Conservation (phyloP, 2,888 invertebrate genomes). For the Eupsilia transversa region DNA sequence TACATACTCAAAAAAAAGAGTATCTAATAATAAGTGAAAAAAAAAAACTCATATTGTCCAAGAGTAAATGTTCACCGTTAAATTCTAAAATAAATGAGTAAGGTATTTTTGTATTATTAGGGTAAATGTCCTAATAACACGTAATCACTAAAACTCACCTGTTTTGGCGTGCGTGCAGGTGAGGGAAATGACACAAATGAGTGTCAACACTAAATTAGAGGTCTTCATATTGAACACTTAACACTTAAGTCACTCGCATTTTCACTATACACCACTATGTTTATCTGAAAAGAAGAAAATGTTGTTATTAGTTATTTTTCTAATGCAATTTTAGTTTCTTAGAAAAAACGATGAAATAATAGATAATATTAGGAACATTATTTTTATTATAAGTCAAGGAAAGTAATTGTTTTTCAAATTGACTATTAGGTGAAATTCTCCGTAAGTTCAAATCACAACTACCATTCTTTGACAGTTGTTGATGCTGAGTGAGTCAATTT, state of each 20-base stretch:
- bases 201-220: slow-evolving; percentile 83
- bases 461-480: background rate
- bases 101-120: background rate
- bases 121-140: background rate
- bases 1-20: no score
- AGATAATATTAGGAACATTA: no score
- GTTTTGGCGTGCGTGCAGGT: slow-evolving; percentile 89
- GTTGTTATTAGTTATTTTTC: background rate
- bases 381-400: background rate
- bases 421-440: background rate
- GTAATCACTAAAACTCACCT: slow-evolving; percentile 75
- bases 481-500: background rate
- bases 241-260: slow-evolving; percentile 85
- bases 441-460: background rate
- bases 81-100: background rate
- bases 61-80: background rate
- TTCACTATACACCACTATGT: slow-evolving; percentile 69
- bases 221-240: slow-evolving; percentile 83
- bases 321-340: no score
- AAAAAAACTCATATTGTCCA: no score
- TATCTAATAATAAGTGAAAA: no score
- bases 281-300: slow-evolving; percentile 72
- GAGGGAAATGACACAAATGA: slow-evolving; percentile 86
- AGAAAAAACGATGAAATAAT: background rate
- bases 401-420: background rate